These are phyloP conservation scores for Platygyra sinensis DNA, from an alignment of 64 coral and sea anemone genomes.

Conservation along the genomic window DNA sequence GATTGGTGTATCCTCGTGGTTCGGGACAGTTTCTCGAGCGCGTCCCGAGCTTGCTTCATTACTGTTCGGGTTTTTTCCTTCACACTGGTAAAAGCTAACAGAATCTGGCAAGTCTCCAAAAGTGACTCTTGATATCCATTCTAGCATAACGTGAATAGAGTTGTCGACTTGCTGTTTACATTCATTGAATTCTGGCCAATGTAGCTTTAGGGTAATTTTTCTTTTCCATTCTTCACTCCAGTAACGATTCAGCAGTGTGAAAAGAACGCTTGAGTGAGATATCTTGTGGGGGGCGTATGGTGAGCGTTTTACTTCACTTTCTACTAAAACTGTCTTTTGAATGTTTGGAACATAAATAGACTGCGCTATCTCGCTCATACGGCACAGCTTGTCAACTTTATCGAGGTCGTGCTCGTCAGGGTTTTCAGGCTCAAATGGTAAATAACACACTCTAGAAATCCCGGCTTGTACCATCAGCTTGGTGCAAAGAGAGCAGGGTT, in stretches of 20 bases:
- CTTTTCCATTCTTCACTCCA: conserved; percentile 59
- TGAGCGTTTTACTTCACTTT: neutral
- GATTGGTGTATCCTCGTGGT: neutral
- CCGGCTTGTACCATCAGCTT: conserved; percentile 65
- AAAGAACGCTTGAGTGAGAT: neutral
- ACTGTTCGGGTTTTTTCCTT: neutral
- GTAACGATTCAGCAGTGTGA: neutral
- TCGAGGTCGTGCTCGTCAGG: conserved; percentile 1
- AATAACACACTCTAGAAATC: conserved; percentile 60
- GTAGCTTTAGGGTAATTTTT: conserved; percentile 15
- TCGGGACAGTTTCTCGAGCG: neutral
- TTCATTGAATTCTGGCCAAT: conserved; percentile 53
- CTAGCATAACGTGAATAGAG: conserved; percentile 46
- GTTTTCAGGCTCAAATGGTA: conserved; percentile 65
- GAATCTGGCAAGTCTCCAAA: conserved; percentile 25
- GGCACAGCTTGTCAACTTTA: conserved; percentile 48
- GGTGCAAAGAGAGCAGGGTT: conserved; percentile 71
- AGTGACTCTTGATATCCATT: conserved; percentile 56
- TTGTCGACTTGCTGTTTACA: conserved; percentile 28
- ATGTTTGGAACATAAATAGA: conserved; percentile 65
- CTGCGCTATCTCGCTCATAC: conserved; percentile 45
- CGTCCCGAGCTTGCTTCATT: neutral
- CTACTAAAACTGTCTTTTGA: neutral
- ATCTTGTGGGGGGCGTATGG: conserved; percentile 16
- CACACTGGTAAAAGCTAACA: conserved; percentile 15